Evolutionary conservation across 1,140 invertebrate genomes (phyloP).

Genomic region (Bombus confusus): DNA sequence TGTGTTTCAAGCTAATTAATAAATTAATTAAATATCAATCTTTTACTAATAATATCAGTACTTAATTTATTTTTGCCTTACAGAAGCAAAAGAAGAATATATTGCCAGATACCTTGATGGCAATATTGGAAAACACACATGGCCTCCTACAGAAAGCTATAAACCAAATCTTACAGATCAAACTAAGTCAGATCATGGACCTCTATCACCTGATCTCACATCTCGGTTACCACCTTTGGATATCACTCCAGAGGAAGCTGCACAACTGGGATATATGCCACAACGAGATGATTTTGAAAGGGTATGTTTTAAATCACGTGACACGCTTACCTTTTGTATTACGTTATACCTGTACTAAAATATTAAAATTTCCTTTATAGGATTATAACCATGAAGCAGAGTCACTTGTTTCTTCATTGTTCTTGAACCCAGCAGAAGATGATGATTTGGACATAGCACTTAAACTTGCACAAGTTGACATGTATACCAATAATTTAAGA

Average conservation of each 20-base stretch:
- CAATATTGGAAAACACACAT: slow-evolving; percentile 93
- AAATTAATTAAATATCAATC: not conserved
- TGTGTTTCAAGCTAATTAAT: slow-evolving; percentile 15
- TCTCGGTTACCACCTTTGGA: slow-evolving; percentile 90
- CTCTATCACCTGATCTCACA: slow-evolving; percentile 89
- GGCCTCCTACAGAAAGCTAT: slow-evolving; percentile 87
- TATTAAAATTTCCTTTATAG: slow-evolving; percentile 76
- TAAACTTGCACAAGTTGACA: slow-evolving; percentile 89
- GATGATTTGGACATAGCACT: slow-evolving; percentile 93
- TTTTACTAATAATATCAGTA: not conserved
- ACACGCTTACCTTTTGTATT: not conserved
- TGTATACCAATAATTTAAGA: slow-evolving; percentile 92
- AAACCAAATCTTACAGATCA: slow-evolving; percentile 88
- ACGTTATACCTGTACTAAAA: not conserved
- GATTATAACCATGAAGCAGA: slow-evolving; percentile 97
- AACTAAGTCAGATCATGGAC: slow-evolving; percentile 90
- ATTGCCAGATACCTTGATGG: slow-evolving; percentile 94
- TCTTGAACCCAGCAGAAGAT: slow-evolving; percentile 90
- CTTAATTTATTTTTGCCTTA: slow-evolving; percentile 15
- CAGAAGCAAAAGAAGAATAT: slow-evolving; percentile 97
- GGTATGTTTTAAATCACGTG: slow-evolving; percentile 78
- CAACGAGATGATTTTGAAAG: slow-evolving; percentile 98
- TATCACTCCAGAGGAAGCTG: slow-evolving; percentile 91
- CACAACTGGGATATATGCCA: slow-evolving; percentile 97
- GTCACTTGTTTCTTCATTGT: slow-evolving; percentile 91